A percentile compares a stretch with the other conserved stretches of the same genome.
These are phyloP conservation scores for Hemicrepidius hirtus DNA, from an alignment of 2,888 invertebrate genomes.

Conservation along the genomic window DNA sequence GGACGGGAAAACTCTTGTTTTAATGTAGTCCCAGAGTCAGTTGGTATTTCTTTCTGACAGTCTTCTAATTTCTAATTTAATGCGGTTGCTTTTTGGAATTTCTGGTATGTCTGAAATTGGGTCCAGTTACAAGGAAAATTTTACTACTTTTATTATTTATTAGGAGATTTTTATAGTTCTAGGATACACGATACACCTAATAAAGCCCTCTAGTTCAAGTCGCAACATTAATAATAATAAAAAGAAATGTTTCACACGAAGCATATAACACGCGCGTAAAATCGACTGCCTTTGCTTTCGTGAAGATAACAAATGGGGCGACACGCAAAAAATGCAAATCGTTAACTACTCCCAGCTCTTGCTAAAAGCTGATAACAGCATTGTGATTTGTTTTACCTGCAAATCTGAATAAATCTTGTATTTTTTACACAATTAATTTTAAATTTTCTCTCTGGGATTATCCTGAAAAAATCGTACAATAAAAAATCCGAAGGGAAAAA, in stretches of 20 bases:
- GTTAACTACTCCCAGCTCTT: slow-evolving; percentile 42
- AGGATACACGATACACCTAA: too few species aligned
- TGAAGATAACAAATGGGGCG: slow-evolving; percentile 46
- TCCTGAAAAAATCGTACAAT: background rate
- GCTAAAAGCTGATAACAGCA: slow-evolving; percentile 45
- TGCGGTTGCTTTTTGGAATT: too few species aligned
- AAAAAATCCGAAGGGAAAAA: background rate
- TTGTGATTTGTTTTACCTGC: slow-evolving; percentile 44
- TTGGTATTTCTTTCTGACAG: too few species aligned
- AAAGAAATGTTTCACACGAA: slow-evolving; percentile 26
- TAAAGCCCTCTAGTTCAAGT: too few species aligned
- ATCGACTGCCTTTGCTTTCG: slow-evolving; percentile 42
- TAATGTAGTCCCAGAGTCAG: too few species aligned
- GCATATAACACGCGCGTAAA: slow-evolving; percentile 27
- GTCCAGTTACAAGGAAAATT: too few species aligned
- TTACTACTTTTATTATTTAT: too few species aligned
- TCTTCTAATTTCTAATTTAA: too few species aligned
- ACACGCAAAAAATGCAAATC: slow-evolving; percentile 51
- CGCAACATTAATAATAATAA: slow-evolving; percentile 20
- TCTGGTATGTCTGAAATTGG: too few species aligned
- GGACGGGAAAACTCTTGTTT: too few species aligned
- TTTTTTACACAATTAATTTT: slow-evolving; percentile 38
- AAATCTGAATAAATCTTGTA: slow-evolving; percentile 42
- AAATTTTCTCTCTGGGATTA: slow-evolving; percentile 26
- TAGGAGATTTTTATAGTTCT: too few species aligned